These are phyloP conservation scores for Pedionomus torquatus DNA, from an alignment of 2,113 vertebrate species.

Conservation along the genomic window DNA sequence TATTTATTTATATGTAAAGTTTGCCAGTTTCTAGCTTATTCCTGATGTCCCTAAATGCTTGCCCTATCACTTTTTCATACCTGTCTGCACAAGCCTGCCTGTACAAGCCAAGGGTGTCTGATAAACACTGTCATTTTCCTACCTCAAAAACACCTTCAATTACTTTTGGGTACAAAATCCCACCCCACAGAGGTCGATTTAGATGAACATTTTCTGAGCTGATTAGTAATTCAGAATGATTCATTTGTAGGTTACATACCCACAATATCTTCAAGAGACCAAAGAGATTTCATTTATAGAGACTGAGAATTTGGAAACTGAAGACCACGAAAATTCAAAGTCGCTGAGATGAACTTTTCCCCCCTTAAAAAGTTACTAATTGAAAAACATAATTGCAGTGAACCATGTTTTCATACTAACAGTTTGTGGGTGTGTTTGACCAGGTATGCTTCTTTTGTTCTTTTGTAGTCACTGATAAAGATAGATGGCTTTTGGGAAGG, in stretches of 20 bases:
- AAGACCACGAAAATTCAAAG: not conserved
- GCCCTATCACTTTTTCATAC: not conserved
- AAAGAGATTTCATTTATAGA: not conserved
- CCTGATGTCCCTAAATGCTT: not conserved
- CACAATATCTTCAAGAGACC: not conserved
- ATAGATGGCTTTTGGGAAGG: constrained; percentile 3
- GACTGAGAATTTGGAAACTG: not conserved
- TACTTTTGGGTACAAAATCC: not conserved
- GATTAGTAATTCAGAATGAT: not conserved
- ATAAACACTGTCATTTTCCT: not conserved
- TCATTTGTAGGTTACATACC: not conserved
- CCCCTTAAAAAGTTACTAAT: not conserved
- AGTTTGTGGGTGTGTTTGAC: not conserved
- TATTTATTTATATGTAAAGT: not conserved
- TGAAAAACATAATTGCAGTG: not conserved
- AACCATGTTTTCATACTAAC: not conserved
- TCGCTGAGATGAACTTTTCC: not conserved
- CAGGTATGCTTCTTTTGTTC: not conserved
- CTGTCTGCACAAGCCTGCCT: not conserved
- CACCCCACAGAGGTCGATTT: not conserved
- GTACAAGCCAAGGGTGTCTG: not conserved
- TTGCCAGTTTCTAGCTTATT: not conserved
- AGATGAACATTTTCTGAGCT: not conserved
- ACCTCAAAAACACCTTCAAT: not conserved
- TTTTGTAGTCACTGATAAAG: not conserved